These are phyloP conservation scores for Agonum fuliginosum DNA, from an alignment of 2,888 invertebrate genomes.

Conservation along the genomic window DNA sequence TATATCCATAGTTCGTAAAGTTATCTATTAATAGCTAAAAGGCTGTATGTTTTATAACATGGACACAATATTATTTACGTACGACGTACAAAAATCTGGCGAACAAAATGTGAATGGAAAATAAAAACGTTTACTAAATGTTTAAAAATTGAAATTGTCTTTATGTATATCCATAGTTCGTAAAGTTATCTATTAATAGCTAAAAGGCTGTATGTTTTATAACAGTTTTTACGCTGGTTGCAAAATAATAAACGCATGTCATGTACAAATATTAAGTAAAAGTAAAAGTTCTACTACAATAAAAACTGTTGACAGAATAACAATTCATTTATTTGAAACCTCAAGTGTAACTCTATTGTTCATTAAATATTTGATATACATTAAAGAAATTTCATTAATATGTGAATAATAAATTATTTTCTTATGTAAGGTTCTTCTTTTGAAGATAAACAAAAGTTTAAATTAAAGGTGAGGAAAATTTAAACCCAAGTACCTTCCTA, in stretches of 20 bases:
- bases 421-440: too few species aligned
- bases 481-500: conserved; percentile 7
- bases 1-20: not conserved
- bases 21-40: not conserved
- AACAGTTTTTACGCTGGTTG: not conserved
- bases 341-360: not conserved
- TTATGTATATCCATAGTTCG: not conserved
- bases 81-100: too few species aligned
- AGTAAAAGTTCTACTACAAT: conserved; percentile 4
- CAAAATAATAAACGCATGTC: conserved; percentile 3
- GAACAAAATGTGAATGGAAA: too few species aligned
- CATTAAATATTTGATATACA: not conserved
- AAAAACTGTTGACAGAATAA: not conserved
- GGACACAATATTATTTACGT: too few species aligned
- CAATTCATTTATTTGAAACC: not conserved
- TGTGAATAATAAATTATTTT: not conserved
- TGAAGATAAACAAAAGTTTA: conserved; percentile 17
- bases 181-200: not conserved
- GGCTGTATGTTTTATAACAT: not conserved
- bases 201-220: not conserved
- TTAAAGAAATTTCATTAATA: not conserved
- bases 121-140: too few species aligned
- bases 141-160: too few species aligned
- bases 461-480: conserved; percentile 26
- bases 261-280: conserved; percentile 8